These are phyloP conservation scores for Ashinkailepas kermadecensis DNA, from an alignment of 2,888 invertebrate species.

Conservation along the genomic window DNA sequence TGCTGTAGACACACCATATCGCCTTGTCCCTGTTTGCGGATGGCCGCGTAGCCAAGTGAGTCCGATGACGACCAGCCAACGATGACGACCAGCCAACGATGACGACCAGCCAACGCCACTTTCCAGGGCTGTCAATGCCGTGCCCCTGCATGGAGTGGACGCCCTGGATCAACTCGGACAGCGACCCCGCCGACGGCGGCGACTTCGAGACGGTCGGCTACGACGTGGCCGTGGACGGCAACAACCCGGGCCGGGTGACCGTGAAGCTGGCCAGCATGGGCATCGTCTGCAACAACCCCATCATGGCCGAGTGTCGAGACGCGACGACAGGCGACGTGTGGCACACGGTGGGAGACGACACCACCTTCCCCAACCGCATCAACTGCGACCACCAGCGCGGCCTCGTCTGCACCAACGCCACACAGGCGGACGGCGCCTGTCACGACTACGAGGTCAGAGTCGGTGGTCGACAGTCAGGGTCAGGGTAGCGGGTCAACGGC, in stretches of 20 bases:
- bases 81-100: too few species aligned
- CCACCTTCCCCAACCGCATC: background rate
- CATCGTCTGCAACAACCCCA: background rate
- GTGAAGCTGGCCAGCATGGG: background rate
- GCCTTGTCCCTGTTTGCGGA: too few species aligned
- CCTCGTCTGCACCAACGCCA: background rate
- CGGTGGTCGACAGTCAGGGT: background rate
- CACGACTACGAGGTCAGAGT: background rate
- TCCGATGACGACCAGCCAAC: too few species aligned
- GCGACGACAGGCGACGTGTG: background rate
- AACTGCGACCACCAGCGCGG: background rate
- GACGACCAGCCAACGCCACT: too few species aligned
- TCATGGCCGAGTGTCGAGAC: background rate
- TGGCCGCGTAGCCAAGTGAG: too few species aligned
- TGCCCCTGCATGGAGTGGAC: background rate
- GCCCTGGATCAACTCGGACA: background rate
- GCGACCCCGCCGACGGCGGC: background rate
- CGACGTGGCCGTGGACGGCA: background rate
- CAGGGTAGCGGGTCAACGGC: background rate
- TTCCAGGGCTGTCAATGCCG: too few species aligned
- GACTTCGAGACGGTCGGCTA: slow-evolving; percentile 9
- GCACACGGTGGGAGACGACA: background rate
- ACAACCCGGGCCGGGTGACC: background rate
- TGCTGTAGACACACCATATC: too few species aligned
- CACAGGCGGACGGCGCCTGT: background rate